phyloP scores from a whole-genome alignment of 2,113 vertebrate species.

The Mixornis gularis region DNA sequence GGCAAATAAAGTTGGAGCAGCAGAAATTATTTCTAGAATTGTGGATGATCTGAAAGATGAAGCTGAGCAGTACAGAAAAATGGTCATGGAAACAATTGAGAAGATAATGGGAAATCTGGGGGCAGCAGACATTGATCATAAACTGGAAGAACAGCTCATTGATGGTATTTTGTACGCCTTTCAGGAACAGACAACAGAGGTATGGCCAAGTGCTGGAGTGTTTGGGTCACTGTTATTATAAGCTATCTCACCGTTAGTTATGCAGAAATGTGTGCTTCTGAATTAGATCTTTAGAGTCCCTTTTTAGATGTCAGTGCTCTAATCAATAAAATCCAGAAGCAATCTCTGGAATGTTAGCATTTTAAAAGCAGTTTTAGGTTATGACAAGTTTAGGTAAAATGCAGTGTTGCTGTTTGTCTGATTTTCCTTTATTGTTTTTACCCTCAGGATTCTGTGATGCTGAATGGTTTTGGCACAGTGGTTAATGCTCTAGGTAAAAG shows the following conservation, averaged over 20 bases:
- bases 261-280: background rate
- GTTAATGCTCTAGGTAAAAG: constrained; percentile 97
- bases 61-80: constrained; percentile 97
- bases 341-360: background rate
- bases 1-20: constrained; percentile 98
- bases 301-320: background rate
- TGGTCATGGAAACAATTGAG: constrained; percentile 99
- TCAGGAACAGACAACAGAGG: constrained; percentile 98
- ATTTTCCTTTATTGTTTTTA: background rate
- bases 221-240: background rate
- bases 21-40: constrained; percentile 97
- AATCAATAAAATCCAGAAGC: background rate
- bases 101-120: constrained; percentile 99
- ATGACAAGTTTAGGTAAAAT: background rate
- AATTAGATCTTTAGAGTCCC: background rate
- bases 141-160: constrained; percentile 96
- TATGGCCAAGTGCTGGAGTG: constrained; percentile 1
- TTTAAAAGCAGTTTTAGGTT: background rate
- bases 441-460: constrained; percentile 93
- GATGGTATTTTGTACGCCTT: constrained; percentile 97
- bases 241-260: background rate
- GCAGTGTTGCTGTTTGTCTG: background rate
- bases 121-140: constrained; percentile 97
- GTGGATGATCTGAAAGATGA: constrained; percentile 98
- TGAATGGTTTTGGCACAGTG: constrained; percentile 97